Conservation (phyloP, 2,797 vertebrate species). For the Phataginus tetradactyla region DNA sequence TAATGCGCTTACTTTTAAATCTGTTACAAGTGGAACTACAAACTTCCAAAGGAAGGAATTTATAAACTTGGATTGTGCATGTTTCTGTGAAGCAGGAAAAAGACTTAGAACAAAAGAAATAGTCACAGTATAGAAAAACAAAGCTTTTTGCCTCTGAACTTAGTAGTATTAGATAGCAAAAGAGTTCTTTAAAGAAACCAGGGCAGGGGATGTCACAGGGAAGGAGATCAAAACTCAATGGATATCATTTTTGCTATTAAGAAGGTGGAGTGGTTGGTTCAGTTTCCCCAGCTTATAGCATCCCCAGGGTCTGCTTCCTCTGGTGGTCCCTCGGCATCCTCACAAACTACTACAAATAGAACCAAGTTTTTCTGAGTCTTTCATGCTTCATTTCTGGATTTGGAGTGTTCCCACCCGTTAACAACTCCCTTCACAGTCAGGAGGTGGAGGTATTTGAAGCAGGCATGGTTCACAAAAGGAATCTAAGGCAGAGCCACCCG, state of each 20-base stretch:
- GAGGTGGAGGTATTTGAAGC: background rate
- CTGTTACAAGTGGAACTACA: conserved; percentile 49
- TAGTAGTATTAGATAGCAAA: background rate
- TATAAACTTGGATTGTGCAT: background rate
- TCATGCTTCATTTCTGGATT: background rate
- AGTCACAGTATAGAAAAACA: conserved; percentile 33
- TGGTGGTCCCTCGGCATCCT: background rate
- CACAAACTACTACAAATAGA: background rate
- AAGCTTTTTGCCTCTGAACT: background rate
- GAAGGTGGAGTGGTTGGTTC: background rate
- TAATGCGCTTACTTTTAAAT: conserved; percentile 61
- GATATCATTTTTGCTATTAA: background rate
- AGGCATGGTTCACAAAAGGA: background rate
- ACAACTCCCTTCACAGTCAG: background rate
- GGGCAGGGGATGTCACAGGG: background rate
- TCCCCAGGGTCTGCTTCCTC: background rate
- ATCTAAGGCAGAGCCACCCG: background rate
- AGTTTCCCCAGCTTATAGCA: background rate
- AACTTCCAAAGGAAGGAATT: conserved; percentile 63
- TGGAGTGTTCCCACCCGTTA: background rate
- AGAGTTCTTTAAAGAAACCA: background rate
- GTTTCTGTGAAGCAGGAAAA: conserved; percentile 55
- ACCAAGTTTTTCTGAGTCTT: background rate
- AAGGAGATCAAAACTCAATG: background rate
- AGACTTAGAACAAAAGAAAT: conserved; percentile 30